A percentile compares a stretch with the other conserved stretches of the same genome.
phyloP scores from a whole-genome alignment of 2,113 vertebrate genomes.

The Carassius auratus region DNA sequence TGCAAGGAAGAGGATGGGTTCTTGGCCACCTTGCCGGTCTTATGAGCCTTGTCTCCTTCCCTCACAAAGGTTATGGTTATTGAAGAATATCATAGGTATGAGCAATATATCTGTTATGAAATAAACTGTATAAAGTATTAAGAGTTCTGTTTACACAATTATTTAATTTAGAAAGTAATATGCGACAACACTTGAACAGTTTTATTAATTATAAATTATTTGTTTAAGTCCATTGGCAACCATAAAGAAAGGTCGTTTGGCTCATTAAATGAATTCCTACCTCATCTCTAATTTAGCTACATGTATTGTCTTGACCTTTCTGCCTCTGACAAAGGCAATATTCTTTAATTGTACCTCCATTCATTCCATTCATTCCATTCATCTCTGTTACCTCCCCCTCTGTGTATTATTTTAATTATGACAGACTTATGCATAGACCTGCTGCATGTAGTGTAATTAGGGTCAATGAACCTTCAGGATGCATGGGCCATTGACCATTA shows the following conservation, averaged over 20 bases:
- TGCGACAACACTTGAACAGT: neutral
- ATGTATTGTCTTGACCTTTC: conserved; percentile 10
- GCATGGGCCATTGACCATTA: conserved; percentile 77
- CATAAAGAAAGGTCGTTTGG: conserved; percentile 1
- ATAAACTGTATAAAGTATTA: neutral
- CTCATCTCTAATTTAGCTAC: neutral
- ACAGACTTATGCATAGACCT: conserved; percentile 73
- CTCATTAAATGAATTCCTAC: conserved; percentile 8
- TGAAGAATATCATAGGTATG: no score
- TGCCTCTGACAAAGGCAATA: conserved; percentile 13
- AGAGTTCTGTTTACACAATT: neutral
- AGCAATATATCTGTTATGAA: neutral
- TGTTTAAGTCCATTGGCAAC: neutral
- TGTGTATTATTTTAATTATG: conserved; percentile 76
- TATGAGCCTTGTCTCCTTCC: no score
- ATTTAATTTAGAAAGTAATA: neutral
- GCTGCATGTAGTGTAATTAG: conserved; percentile 78
- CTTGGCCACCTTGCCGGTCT: no score
- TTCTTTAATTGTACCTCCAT: conserved; percentile 60
- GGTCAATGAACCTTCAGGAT: conserved; percentile 76
- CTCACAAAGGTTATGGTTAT: no score
- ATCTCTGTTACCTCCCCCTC: conserved; percentile 42
- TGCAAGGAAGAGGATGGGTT: no score
- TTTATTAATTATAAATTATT: neutral
- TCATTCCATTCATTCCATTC: conserved; percentile 47